Base-by-base conservation (phyloP, 2,113 vertebrate genomes). In the Cricetomys ansorgei region DNA sequence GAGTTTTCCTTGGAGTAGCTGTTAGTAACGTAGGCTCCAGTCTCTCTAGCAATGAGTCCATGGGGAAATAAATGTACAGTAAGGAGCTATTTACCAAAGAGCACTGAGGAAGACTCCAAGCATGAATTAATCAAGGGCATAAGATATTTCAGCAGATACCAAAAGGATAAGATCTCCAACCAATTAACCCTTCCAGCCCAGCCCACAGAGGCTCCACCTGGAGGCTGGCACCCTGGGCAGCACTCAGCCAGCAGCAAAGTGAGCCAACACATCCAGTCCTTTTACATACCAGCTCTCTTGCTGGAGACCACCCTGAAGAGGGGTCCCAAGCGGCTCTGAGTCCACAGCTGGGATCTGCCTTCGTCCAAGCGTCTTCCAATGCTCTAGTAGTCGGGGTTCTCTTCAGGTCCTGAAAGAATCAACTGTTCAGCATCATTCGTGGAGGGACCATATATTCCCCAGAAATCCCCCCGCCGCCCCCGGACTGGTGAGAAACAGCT, bases 1-100 rank as follows among this genome's bases (percentile, higher is more conserved):
- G 92, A 93, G 90, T 94, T 97, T 98, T 94, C 96, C 97, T 98
- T 89, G 89, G 97, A 98, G 97, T 96, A 53, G 85, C 29, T 96
- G 84, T 94, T 96, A 97, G 93, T 88, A 94, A 89, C 81, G 53
- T 88, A 80, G 95, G 90, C 92, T 97, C 62, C 91, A 91, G 37
- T 53, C 62, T 95, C 59, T 57, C 48, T 75, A n/a, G 90, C 62
- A 87, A 96, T 17, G 67, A 53, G 43, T 50, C 95, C 81, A 0
- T 29, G 8, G 95, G 94, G 94, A 96, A 94, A 96, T 91, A 95
- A 90, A 90, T 2, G n/a, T 80, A 95, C 84, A 57, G 89, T 77
- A 88, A 62, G n/a, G 64, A 97, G 91, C 92, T 95, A 75, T 91
- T 95, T 97, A 94, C 92, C 88, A 87, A 88, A 86, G n/a, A 95